Evolutionary conservation across 2,888 invertebrate genomes (phyloP).

Genomic region (Andrena haemorrhoa): DNA sequence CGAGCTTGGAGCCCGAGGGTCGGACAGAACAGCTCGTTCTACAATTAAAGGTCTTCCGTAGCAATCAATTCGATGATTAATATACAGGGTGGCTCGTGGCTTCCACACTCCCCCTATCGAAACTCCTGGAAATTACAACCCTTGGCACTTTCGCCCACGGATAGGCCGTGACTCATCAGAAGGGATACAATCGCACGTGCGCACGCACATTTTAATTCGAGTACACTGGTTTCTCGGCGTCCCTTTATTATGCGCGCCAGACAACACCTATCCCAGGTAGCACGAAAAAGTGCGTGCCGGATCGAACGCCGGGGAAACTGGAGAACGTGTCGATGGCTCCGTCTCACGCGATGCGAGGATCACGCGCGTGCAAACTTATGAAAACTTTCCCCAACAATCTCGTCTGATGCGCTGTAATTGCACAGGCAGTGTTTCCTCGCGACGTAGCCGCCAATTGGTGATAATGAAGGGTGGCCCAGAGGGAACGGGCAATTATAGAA

Average conservation of each 20-base stretch:
- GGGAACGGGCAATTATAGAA: conserved; percentile 9
- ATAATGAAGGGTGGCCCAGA: conserved; percentile 13
- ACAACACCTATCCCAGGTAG: conserved; percentile 24
- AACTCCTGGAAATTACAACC: conserved; percentile 25
- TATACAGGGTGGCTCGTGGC: conserved; percentile 6
- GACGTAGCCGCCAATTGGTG: conserved; percentile 9
- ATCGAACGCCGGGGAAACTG: neutral
- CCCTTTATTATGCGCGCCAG: conserved; percentile 37
- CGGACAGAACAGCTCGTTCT: conserved; percentile 5
- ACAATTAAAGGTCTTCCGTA: conserved; percentile 43
- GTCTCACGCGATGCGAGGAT: conserved; percentile 42
- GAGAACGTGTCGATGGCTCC: conserved; percentile 53
- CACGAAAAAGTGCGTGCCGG: conserved; percentile 43
- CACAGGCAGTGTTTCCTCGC: conserved; percentile 27
- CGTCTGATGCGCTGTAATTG: conserved; percentile 33
- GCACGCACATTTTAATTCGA: conserved; percentile 56
- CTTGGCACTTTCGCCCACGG: conserved; percentile 37
- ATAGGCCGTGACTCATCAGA: conserved; percentile 51
- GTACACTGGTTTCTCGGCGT: neutral
- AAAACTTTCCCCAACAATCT: conserved; percentile 55
- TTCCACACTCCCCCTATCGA: conserved; percentile 2
- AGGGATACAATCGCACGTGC: conserved; percentile 50
- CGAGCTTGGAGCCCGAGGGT: neutral
- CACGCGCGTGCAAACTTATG: conserved; percentile 28
- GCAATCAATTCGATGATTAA: conserved; percentile 58